Evolutionary conservation across 2,113 vertebrate species (phyloP).

Genomic region (Rhinopomastus cyanomelas): DNA sequence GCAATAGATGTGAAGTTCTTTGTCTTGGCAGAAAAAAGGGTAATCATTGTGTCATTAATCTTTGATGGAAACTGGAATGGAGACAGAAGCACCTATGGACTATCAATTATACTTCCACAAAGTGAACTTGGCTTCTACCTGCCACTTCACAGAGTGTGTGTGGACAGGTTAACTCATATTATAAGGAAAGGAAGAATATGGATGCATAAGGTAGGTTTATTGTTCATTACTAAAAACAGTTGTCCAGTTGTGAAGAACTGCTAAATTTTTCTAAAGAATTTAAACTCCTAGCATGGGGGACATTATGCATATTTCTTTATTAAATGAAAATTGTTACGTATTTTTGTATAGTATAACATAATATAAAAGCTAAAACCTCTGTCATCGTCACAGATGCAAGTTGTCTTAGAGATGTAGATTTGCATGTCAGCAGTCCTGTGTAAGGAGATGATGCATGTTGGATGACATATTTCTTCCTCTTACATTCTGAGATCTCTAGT

Average conservation of each 20-base stretch:
- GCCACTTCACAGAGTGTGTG: conserved; percentile 91
- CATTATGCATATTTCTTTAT: not conserved
- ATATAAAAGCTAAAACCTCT: not conserved
- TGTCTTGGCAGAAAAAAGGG: conserved; percentile 93
- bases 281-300: not conserved
- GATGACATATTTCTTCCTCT: not conserved
- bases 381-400: not conserved
- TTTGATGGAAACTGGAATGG: conserved; percentile 98
- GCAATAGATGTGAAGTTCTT: conserved; percentile 99
- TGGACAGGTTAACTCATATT: conserved; percentile 92
- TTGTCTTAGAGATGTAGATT: not conserved
- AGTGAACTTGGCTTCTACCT: conserved; percentile 92
- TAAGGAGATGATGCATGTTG: not conserved
- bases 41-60: conserved; percentile 96
- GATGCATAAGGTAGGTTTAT: conserved; percentile 92
- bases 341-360: not conserved
- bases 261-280: not conserved
- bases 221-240: not conserved
- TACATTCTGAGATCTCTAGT: not conserved
- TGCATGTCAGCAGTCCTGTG: not conserved
- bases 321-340: not conserved
- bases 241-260: not conserved
- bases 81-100: conserved; percentile 94
- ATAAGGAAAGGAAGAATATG: conserved; percentile 97
- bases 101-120: conserved; percentile 94